These are phyloP conservation scores for Enteromius viviparus DNA, from an alignment of 2,797 vertebrate genomes.

Conservation along the genomic window DNA sequence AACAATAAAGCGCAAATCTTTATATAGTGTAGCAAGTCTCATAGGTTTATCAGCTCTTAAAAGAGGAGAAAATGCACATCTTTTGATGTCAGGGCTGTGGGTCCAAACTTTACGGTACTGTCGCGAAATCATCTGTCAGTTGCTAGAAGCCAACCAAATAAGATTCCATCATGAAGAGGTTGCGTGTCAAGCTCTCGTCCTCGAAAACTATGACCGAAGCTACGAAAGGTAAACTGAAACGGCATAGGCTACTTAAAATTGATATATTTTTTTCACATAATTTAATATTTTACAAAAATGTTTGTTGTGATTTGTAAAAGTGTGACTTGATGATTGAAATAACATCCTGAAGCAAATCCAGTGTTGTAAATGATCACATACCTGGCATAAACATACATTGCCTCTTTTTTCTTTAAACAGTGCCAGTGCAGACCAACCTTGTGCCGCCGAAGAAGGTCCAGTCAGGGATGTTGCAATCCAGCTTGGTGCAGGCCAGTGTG, in stretches of 20 bases:
- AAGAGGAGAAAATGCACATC: not conserved
- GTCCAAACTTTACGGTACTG: constrained; percentile 17
- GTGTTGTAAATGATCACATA: not conserved
- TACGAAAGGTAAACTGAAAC: not conserved
- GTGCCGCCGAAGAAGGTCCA: constrained; percentile 79
- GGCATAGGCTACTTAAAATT: not conserved
- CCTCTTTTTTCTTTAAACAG: constrained; percentile 50
- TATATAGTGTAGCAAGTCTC: not conserved
- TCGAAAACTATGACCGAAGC: not conserved
- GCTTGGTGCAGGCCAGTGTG: constrained; percentile 79
- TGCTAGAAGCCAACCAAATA: not conserved
- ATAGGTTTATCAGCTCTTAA: not conserved
- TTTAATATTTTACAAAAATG: not conserved
- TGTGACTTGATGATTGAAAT: not conserved
- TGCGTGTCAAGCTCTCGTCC: not conserved
- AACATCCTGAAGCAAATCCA: not conserved
- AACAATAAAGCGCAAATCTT: not conserved
- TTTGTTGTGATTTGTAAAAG: not conserved
- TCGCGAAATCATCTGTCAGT: constrained; percentile 1
- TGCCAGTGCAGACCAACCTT: constrained; percentile 81
- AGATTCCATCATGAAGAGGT: constrained; percentile 14
- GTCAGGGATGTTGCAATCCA: constrained; percentile 78
- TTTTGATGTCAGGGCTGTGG: not conserved
- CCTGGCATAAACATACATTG: not conserved
- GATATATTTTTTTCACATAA: not conserved